Conservation (phyloP, 2,797 vertebrate species). For the Prunella strophiata region DNA sequence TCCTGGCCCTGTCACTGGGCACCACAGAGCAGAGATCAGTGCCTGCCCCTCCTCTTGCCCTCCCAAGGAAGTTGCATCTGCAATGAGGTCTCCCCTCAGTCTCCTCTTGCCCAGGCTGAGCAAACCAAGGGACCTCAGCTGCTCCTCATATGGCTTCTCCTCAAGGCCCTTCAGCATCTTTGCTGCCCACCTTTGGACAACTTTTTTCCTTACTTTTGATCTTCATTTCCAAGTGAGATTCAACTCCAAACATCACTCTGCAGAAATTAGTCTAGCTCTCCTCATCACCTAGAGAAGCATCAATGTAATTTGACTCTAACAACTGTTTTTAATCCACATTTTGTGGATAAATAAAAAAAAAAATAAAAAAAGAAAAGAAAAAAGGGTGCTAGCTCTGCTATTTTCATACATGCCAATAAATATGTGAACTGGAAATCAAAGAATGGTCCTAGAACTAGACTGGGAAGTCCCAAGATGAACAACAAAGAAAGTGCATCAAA, state of each 20-base stretch:
- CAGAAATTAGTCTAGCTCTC: neutral
- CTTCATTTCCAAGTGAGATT: neutral
- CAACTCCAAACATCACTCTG: neutral
- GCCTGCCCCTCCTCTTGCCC: neutral
- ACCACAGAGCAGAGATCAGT: neutral
- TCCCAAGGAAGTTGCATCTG: fast-evolving
- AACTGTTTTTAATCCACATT: neutral
- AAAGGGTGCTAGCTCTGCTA: neutral
- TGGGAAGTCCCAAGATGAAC: neutral
- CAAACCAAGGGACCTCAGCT: neutral
- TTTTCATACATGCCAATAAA: neutral
- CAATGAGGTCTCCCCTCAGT: neutral
- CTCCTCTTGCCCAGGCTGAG: neutral
- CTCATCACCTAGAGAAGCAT: neutral
- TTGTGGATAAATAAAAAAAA: neutral
- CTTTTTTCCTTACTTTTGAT: neutral
- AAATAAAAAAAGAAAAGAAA: neutral
- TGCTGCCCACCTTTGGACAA: neutral
- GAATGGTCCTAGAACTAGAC: neutral
- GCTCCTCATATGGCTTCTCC: fast-evolving
- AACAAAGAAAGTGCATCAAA: neutral
- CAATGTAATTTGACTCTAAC: neutral
- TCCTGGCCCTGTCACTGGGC: neutral
- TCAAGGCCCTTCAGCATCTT: neutral
- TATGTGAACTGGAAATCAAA: neutral